Percentiles rank a stretch among this genome's conserved stretches.
Evolutionary conservation across 2,113 vertebrate genomes (phyloP).

Genomic region (Macaca nemestrina): DNA sequence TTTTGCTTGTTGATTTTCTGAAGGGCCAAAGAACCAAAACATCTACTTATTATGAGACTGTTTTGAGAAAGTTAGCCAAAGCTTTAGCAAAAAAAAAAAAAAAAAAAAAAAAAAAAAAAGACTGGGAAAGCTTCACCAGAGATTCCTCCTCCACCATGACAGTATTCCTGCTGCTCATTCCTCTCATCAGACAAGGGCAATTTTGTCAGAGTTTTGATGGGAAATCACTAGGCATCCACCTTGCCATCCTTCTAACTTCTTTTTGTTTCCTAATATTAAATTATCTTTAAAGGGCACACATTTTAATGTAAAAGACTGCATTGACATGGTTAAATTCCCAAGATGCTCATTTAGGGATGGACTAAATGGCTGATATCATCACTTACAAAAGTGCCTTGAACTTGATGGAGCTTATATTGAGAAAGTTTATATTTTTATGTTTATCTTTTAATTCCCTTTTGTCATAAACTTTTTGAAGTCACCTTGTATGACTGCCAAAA

Average conservation of each 20-base stretch:
- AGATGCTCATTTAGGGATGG: not conserved
- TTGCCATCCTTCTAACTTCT: not conserved
- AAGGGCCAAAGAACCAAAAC: not conserved
- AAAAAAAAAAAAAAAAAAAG: not conserved
- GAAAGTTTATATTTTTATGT: not conserved
- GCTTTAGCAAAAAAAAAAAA: not conserved
- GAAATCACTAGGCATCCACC: not conserved
- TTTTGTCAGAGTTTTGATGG: not conserved
- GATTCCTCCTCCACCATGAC: not conserved
- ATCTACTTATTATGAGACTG: not conserved
- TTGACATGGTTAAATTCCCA: not conserved
- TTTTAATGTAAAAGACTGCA: not conserved
- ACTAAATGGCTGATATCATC: not conserved
- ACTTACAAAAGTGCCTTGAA: not conserved
- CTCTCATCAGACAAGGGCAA: not conserved
- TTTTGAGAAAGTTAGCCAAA: not conserved
- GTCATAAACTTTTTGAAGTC: not conserved
- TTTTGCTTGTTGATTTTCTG: not conserved
- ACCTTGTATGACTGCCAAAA: not conserved
- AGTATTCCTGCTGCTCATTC: not conserved
- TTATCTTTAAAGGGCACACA: not conserved
- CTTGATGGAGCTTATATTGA: not conserved
- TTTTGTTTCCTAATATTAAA: not conserved
- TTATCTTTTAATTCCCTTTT: not conserved
- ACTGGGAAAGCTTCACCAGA: not conserved